phyloP scores from a whole-genome alignment of 2,888 invertebrate genomes.

The Mythimna albipuncta region DNA sequence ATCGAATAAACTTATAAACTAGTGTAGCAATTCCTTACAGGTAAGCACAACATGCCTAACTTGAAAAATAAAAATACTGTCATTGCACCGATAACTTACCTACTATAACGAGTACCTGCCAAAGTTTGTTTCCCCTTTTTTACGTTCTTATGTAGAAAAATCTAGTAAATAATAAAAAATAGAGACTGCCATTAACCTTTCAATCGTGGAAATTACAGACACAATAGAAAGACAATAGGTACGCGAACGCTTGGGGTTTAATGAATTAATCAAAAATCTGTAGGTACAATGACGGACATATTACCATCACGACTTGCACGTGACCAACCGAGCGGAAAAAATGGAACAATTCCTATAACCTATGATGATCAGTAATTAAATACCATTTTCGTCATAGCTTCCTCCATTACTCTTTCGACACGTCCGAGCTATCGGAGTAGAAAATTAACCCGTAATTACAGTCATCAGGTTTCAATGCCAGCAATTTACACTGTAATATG shows the following conservation, averaged over 20 bases:
- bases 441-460: constrained; percentile 46
- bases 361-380: constrained; percentile 29
- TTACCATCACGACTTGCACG: not conserved
- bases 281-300: not conserved
- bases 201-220: too few relatives aligned
- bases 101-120: too few relatives aligned
- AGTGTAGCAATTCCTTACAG: too few relatives aligned
- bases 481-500: constrained; percentile 5
- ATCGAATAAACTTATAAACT: too few relatives aligned
- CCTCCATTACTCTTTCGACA: constrained; percentile 41
- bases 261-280: not conserved
- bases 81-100: too few relatives aligned
- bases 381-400: constrained; percentile 48
- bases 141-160: too few relatives aligned
- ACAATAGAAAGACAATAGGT: too few relatives aligned
- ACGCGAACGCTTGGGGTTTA: too few relatives aligned
- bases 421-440: constrained; percentile 32
- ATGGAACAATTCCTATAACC: constrained; percentile 39
- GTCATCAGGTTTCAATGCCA: constrained; percentile 36
- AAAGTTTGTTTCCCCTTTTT: too few relatives aligned
- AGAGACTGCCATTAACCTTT: not conserved
- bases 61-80: too few relatives aligned
- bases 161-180: not conserved
- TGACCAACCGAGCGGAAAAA: constrained; percentile 30
- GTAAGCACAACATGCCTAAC: too few relatives aligned